A percentile compares a stretch with the other conserved stretches of the same genome.
Evolutionary conservation across 2,113 vertebrate species (phyloP).

Genomic region (Alethe diademata): DNA sequence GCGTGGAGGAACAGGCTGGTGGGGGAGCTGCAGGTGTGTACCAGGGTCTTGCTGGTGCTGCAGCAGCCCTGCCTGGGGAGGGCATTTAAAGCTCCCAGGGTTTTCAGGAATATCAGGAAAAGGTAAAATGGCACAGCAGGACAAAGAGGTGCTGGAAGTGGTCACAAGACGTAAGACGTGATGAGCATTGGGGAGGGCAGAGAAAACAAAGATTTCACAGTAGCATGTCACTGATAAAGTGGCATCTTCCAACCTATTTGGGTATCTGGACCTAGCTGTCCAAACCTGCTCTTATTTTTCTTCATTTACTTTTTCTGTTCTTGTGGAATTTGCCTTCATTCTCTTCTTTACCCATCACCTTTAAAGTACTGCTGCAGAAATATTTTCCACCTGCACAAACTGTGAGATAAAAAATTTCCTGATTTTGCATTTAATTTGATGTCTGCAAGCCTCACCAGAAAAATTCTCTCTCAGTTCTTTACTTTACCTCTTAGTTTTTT

Average conservation of each 20-base stretch:
- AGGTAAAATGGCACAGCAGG: neutral
- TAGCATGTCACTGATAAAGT: rapidly evolving
- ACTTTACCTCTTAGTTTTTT: neutral
- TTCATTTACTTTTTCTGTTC: neutral
- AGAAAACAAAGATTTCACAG: neutral
- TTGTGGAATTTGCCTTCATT: neutral
- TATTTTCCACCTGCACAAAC: neutral
- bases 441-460: neutral
- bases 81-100: neutral
- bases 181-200: neutral
- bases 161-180: rapidly evolving
- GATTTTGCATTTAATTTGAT: neutral
- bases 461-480: neutral
- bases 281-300: neutral
- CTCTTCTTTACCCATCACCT: neutral
- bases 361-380: neutral
- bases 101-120: neutral
- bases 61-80: neutral
- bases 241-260: neutral
- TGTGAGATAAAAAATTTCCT: neutral
- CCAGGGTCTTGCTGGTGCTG: neutral
- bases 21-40: neutral
- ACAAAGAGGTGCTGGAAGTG: neutral
- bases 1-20: neutral
- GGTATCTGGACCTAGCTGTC: neutral